A percentile compares a stretch with the other conserved stretches of the same genome.
These are phyloP conservation scores for Panonychus citri DNA, from an alignment of 1,140 invertebrate genomes.

Conservation along the genomic window DNA sequence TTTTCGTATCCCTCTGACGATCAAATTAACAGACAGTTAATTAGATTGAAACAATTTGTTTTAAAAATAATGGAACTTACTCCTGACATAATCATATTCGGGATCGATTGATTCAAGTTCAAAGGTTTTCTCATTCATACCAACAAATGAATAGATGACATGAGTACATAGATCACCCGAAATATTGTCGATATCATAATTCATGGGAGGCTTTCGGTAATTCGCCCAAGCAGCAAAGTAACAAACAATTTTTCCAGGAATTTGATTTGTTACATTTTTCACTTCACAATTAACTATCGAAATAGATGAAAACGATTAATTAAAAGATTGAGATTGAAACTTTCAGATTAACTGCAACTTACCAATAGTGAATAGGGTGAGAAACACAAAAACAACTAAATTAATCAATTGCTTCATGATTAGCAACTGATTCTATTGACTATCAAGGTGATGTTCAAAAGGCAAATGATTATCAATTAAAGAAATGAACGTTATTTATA, in stretches of 20 bases:
- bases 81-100: constrained; percentile 23
- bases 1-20: constrained; percentile 43
- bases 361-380: too few species aligned
- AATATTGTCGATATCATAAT: constrained; percentile 55
- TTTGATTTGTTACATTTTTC: too few species aligned
- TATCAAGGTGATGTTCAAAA: too few species aligned
- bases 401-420: too few species aligned
- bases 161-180: constrained; percentile 61
- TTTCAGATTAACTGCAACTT: too few species aligned
- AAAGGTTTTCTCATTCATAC: constrained; percentile 49
- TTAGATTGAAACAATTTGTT: background rate
- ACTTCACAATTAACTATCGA: too few species aligned
- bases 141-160: constrained; percentile 69
- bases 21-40: background rate
- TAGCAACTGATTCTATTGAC: too few species aligned
- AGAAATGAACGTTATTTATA: too few species aligned
- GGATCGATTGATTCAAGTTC: constrained; percentile 51
- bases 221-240: constrained; percentile 41
- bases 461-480: too few species aligned
- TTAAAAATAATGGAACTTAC: background rate
- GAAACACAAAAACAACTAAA: too few species aligned
- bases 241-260: constrained; percentile 13
- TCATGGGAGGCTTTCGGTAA: constrained; percentile 52
- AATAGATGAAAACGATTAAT: too few species aligned
- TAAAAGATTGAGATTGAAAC: too few species aligned